phyloP scores from a whole-genome alignment of 2,797 vertebrate genomes.

The Epinephelus coioides region DNA sequence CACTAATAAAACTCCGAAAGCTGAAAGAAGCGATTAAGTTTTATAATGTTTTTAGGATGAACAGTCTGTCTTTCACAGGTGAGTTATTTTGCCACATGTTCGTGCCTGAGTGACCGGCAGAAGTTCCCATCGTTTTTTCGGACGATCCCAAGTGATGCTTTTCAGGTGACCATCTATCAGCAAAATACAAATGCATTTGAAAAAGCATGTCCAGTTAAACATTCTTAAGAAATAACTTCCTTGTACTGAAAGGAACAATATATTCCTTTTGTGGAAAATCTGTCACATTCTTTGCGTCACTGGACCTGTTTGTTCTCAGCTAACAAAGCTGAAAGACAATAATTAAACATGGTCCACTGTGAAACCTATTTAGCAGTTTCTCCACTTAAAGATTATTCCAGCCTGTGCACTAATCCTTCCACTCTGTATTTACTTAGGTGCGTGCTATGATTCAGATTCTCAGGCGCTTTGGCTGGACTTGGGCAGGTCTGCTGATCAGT shows the following conservation, averaged over 20 bases:
- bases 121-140: conserved; percentile 63
- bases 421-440: conserved; percentile 31
- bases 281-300: not conserved
- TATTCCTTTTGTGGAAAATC: too few species aligned
- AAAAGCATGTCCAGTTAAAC: not conserved
- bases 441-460: conserved; percentile 78
- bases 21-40: accelerated
- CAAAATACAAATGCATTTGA: not conserved
- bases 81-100: conserved; percentile 78
- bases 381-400: too few species aligned
- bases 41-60: not conserved
- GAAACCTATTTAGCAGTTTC: not conserved
- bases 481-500: conserved; percentile 78
- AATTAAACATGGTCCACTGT: not conserved
- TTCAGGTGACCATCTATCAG: conserved; percentile 62
- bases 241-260: too few species aligned
- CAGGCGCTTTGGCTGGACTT: conserved; percentile 77
- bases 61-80: conserved; percentile 64
- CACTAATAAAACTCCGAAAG: not conserved
- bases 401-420: too few species aligned
- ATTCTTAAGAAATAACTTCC: not conserved
- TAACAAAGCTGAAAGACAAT: not conserved
- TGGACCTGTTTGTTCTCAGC: not conserved
- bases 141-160: conserved; percentile 79
- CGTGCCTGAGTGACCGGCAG: conserved; percentile 57